Base-by-base conservation (phyloP, 1,140 invertebrate species). In the Temnothorax longispinosus region DNA sequence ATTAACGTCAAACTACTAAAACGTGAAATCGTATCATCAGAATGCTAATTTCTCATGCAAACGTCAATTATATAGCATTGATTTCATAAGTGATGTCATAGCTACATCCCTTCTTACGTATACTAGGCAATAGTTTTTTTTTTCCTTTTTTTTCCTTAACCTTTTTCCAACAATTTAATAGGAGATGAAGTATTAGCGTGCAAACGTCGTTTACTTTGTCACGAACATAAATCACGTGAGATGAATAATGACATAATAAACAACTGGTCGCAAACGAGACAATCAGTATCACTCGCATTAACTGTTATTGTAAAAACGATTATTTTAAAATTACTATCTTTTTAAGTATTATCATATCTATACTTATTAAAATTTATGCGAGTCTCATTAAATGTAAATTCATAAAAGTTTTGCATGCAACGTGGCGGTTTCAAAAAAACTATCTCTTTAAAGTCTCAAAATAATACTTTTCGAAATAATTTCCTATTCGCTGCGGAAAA, bases 41-140 rank as follows among this genome's bases (percentile, higher is more conserved):
- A 47, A 27, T 44, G 10, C 21, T 27, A 21, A 60, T 50, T 32
- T 84, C 13, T 50, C 54, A 60, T 3, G 18, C 41, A 69, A 69
- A 27, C 21, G 41, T 69, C n/a, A 74, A 82, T 82, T 71, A n/a
- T n/a, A n/a, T n/a, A 81, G 2, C 41, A 82, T 56, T 74, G 41
- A 84, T 62, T 44, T 60, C 27, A 44, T 62, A 74, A 84, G n/a
- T 15, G 15, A 27, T 38, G n/a, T 38, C 44, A 47, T 4, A 38
- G 32, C 11, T 58, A 38, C 18, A 50, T 60, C 10, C 18, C 54
- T 44, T 15, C 0, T 81, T 58, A 38, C 27, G 6, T 54, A 44
- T 32, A 56, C 10, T 44, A n/a, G 3, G 15, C 15, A 58, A 47
- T 72, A 11, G 8, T 15, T 2, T 2, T 32, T 32, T 35, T 62